Evolutionary conservation across 2,888 invertebrate species (phyloP).

Genomic region (Hydraecia micacea): DNA sequence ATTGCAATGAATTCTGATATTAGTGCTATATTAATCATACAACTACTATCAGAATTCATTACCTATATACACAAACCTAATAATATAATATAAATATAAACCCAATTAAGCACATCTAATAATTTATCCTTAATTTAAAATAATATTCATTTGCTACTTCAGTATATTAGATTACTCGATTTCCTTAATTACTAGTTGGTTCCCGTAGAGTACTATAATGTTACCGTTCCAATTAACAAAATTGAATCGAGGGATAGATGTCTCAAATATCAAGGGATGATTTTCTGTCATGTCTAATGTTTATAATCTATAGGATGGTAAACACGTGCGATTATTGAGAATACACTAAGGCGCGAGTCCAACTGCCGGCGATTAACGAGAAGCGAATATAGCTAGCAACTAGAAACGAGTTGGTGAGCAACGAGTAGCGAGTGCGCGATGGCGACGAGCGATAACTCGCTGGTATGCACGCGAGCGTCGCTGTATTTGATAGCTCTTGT

Average conservation of each 20-base stretch:
- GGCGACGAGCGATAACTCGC: not conserved
- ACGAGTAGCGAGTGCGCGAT: not conserved
- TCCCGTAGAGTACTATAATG: slow-evolving; percentile 22
- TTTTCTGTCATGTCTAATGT: not conserved
- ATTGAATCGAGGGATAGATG: slow-evolving; percentile 39
- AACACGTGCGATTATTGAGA: not conserved
- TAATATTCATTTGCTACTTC: too few relatives aligned
- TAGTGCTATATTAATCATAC: too few relatives aligned
- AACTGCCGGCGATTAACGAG: not conserved
- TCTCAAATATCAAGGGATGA: slow-evolving; percentile 33
- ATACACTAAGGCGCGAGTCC: not conserved
- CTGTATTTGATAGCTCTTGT: not conserved
- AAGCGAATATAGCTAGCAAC: not conserved
- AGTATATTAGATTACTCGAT: slow-evolving; percentile 43
- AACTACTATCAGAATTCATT: too few relatives aligned
- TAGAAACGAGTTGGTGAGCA: not conserved
- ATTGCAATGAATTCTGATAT: too few relatives aligned
- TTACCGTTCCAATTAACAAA: slow-evolving; percentile 53
- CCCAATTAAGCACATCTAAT: too few relatives aligned
- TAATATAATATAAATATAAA: too few relatives aligned
- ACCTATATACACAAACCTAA: too few relatives aligned
- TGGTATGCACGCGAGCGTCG: not conserved
- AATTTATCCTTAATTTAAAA: too few relatives aligned
- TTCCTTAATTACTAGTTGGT: slow-evolving; percentile 46
- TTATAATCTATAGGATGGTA: not conserved